Evolutionary conservation across 2,797 vertebrate species (phyloP), one percentile per base, ranked within the genome.

Genomic region (Sardinella longiceps): DNA sequence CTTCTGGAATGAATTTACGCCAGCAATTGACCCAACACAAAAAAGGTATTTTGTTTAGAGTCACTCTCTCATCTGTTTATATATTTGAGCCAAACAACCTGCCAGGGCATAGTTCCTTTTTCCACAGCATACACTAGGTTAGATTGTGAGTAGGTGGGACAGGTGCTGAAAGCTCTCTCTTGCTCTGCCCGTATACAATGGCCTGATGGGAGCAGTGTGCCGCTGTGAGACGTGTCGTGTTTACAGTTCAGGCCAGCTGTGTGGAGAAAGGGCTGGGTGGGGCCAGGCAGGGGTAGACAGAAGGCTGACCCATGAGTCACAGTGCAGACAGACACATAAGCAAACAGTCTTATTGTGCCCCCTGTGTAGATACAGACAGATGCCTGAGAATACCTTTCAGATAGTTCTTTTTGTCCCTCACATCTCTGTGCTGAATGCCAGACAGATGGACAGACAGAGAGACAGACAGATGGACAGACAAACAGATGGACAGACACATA

Each of bases 41-140:
- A 74, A 33, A 39, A 20, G 33, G 66, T 15, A 74, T 74, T 74
- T 74, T 74, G 66, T 74, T 74, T 74, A 20, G 66, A 74, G 14
- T 74, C 18, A 37, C 33, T 2, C 33, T 37, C 63, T 63, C 60
- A 53, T 81, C 82, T 30, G 10, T 51, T 46, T 56, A 81, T 14
- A n/a, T n/a, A n/a, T 51, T 74, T 63, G 53, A 82, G 82, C 86
- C 88, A 18, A 88, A 91, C 84, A 56, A 86, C 63, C 80, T 85
- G 84, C 84, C 84, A 66, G 85, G 53, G 85, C 84, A 82, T 56
- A 56, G 58, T 85, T 15, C 83, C n/a, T n/a, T 82, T 81, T 39
- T 87, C 87, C 88, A n/a, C 86, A 87, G 30, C 37, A 87, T 89
- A 87, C 90, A 89, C 87, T 90, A 89, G 80, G 80, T 56, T 46